phyloP scores from a whole-genome alignment of 92 coral and sea anemone species.

The Isaurus tuberculatus region DNA sequence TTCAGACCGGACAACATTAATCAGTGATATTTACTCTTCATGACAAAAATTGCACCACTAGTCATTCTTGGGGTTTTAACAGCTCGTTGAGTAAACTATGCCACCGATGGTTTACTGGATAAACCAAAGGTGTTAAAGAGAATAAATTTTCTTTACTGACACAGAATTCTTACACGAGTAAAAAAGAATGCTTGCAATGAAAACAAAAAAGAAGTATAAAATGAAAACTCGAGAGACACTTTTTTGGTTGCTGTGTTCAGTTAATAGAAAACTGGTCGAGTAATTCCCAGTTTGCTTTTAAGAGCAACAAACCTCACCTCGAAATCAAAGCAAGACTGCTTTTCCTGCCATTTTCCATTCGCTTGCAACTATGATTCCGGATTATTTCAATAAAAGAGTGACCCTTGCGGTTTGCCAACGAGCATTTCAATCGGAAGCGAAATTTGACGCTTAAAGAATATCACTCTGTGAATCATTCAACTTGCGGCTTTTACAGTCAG shows the following conservation, averaged over 20 bases:
- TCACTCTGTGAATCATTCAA: not conserved
- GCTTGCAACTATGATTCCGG: not conserved
- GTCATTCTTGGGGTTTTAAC: no score
- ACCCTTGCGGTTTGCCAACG: slow-evolving; percentile 27
- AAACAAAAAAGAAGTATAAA: no score
- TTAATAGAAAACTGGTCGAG: not conserved
- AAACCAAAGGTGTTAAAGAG: no score
- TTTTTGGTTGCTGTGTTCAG: not conserved
- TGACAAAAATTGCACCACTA: no score
- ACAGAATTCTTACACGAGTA: no score
- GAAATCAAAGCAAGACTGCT: not conserved
- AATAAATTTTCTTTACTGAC: no score
- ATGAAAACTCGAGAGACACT: not conserved
- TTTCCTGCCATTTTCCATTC: not conserved
- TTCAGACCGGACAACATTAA: no score
- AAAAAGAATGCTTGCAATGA: no score
- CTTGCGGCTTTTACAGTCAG: not conserved
- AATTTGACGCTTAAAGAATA: slow-evolving; percentile 19
- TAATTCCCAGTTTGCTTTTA: not conserved
- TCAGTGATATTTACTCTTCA: no score
- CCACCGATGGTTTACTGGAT: no score
- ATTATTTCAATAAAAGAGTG: not conserved
- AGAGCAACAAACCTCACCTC: not conserved
- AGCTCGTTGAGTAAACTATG: no score
- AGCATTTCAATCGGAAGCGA: slow-evolving; percentile 41